These are phyloP conservation scores for Tyria jacobaeae DNA, from an alignment of 2,888 invertebrate genomes.

Conservation along the genomic window DNA sequence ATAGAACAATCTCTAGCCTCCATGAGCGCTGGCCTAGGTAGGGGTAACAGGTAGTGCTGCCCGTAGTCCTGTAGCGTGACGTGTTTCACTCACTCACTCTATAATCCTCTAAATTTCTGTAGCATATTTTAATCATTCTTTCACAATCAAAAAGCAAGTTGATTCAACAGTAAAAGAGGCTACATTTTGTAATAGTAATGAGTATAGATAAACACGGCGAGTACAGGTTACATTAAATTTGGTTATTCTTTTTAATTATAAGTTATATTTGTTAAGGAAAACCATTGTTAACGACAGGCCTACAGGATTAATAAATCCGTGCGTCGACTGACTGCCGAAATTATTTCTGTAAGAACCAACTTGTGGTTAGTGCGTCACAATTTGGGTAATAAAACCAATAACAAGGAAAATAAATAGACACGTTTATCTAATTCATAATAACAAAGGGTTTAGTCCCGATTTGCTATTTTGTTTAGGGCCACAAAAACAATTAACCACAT, in stretches of 20 bases:
- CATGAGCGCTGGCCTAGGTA: too few species aligned
- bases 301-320: background rate
- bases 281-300: background rate
- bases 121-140: background rate
- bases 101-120: background rate
- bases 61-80: too few species aligned
- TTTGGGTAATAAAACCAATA: constrained; percentile 4
- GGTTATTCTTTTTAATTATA: background rate
- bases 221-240: too few species aligned
- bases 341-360: background rate
- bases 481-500: background rate
- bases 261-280: background rate
- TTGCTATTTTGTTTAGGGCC: background rate
- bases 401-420: constrained; percentile 6
- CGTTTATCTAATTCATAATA: background rate
- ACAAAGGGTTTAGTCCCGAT: constrained; percentile 4
- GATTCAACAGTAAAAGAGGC: too few species aligned
- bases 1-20: too few species aligned
- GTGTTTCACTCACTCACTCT: too few species aligned
- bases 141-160: too few species aligned
- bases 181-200: too few species aligned
- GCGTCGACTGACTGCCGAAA: background rate
- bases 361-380: constrained; percentile 11
- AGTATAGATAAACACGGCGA: too few species aligned
- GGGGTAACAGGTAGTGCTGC: too few species aligned